These are phyloP conservation scores for Sialis fuliginosa DNA, from an alignment of 2,888 invertebrate species.

Conservation along the genomic window DNA sequence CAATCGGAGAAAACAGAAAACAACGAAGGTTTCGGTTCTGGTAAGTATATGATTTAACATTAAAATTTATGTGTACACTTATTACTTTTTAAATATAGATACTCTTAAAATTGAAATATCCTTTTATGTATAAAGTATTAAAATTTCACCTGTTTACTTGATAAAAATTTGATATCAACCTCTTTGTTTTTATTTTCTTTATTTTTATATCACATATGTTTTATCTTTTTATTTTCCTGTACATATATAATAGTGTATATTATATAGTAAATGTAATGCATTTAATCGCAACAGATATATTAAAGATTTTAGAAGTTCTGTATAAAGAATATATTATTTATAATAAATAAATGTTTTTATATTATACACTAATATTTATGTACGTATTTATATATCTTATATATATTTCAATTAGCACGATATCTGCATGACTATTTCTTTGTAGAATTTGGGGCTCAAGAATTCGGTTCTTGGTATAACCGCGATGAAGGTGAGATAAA, in stretches of 20 bases:
- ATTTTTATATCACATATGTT: not conserved
- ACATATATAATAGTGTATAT: too few species aligned
- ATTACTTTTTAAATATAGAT: not conserved
- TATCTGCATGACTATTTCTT: not conserved
- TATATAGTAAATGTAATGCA: too few species aligned
- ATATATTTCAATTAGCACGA: conserved; percentile 1
- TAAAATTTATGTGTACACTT: not conserved
- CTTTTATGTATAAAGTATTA: not conserved
- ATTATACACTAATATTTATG: too few species aligned
- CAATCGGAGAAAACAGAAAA: conserved; percentile 27
- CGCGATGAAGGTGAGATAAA: too few species aligned
- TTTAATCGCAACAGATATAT: too few species aligned
- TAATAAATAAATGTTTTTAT: too few species aligned
- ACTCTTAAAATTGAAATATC: not conserved
- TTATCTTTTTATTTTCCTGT: not conserved
- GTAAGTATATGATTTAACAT: conserved; percentile 8
- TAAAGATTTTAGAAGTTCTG: too few species aligned
- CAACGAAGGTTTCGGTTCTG: conserved; percentile 13
- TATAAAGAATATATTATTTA: too few species aligned
- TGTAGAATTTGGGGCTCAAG: conserved; percentile 1
- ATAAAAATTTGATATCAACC: too few species aligned
- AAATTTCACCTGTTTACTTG: not conserved
- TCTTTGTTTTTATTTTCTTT: not conserved
- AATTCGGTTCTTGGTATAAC: not conserved
- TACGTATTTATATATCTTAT: too few species aligned